Evolutionary conservation across 2,888 invertebrate species (phyloP), one percentile per base, ranked within the genome.

Genomic region (Drosophila pseudotakahashii): DNA sequence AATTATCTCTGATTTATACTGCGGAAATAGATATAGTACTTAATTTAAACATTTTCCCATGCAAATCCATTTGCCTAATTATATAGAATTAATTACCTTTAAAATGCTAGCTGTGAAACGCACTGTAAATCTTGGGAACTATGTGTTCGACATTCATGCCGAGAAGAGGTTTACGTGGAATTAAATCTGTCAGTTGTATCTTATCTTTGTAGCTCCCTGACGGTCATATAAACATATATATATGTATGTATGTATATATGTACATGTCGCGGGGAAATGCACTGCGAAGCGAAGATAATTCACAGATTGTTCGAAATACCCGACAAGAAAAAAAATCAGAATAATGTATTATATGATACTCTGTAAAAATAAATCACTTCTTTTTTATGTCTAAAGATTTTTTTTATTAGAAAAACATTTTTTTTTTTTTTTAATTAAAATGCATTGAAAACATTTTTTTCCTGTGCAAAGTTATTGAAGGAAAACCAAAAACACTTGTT

Each of bases 141-240:
- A 10, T 48, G n/a, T 47, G 23, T 47, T 55, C 34, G 47, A 30
- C 58, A 62, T 59, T 66, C 44, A 32, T 45, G 66, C 19, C 45
- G 44, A 36, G 45, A 55, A 32, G 26, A 41, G 62, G 23, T 34
- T 47, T 39, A 62, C 61, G 62, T 39, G 47, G 23, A 48, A 62
- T 61, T 62, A 39, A 47, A 62, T 62, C 61, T 61, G 62, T 61
- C 61, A 47, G 39, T n/a, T 61, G 62, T 63, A 63, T 62, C 62
- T 63, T 63, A 63, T 63, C 62, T 41, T 32, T 10, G 9, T 14
- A 13, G 32, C 55, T 34, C 23, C 47, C 45, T 52, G 71, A 23
- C 63, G 73, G 69, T 64, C 75, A 55, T 48, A 39, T 57, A 30
- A 19, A 32, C 52, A 14, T 10, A 23, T 39, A 39, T 39, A 41